A percentile compares a stretch with the other conserved stretches of the same genome.
These are phyloP conservation scores for Ariopsis seemanni DNA, from an alignment of 2,113 vertebrate species.

Conservation along the genomic window DNA sequence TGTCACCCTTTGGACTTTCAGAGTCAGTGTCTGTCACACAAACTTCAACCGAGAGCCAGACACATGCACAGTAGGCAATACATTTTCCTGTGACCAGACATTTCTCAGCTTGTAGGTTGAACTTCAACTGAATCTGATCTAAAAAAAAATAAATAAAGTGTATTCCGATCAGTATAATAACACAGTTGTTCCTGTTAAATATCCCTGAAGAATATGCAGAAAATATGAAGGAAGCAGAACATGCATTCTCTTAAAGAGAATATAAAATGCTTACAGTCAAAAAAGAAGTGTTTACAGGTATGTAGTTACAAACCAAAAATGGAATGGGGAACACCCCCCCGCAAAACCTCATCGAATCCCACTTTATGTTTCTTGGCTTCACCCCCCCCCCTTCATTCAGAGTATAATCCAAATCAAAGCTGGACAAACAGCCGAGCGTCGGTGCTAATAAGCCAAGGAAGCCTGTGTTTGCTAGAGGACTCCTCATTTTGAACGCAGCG, in stretches of 20 bases:
- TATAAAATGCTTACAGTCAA: background rate
- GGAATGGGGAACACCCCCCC: too few species aligned
- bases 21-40: constrained; percentile 25
- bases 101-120: background rate
- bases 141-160: background rate
- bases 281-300: background rate
- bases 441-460: constrained; percentile 64
- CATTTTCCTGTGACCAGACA: background rate
- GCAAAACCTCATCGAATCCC: background rate
- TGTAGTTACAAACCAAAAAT: background rate
- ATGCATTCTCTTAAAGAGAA: background rate
- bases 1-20: constrained; percentile 20
- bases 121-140: background rate
- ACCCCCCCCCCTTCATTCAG: constrained; percentile 39
- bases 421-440: constrained; percentile 66
- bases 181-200: background rate
- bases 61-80: background rate
- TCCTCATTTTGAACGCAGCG: too few species aligned
- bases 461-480: constrained; percentile 53
- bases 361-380: background rate
- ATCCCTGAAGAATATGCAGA: background rate
- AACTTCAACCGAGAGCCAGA: constrained; percentile 7
- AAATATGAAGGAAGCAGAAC: too few species aligned
- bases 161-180: background rate
- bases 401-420: constrained; percentile 59